Evolutionary conservation across 2,888 invertebrate species (phyloP), one percentile per base, ranked within the genome.

Genomic region (Digitonthophagus gazella): DNA sequence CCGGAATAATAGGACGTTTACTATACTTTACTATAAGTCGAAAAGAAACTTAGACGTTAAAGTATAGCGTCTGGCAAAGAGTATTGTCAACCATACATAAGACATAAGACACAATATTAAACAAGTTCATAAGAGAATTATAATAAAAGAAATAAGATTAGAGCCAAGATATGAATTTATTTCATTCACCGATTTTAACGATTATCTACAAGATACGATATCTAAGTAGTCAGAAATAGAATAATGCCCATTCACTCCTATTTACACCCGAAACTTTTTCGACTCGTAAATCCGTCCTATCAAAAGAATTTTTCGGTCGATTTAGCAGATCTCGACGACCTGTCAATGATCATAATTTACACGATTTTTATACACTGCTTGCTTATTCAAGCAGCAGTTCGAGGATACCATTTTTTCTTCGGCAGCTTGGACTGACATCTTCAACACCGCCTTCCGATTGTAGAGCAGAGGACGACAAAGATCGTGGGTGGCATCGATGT

Each of bases 361-460:
- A 15, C 65, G 16, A 64, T 63, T 72, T 73, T 72, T 73, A 72
- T 73, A 70, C 71, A 71, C 69, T 69, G 58, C 66, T 61, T 44
- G 8, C 11, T 44, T 44, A 44, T 1, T 2, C 28, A 44, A 44
- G 1, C 1, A 44, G 2, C 28, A 11, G 28, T 44, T 44, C 11
- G 28, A 44, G 28, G 28, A 44, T 11, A 11, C 11, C 28, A 11
- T 44, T 44, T 44, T 44, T 44, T 44, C 28, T 44, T 44, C 8
- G 11, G 11, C 11, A 44, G 8, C 28, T 44, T 44, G 28, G 3
- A 44, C 3, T 44, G 28, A 44, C 28, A 11, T 44, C 6, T 44
- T 44, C 11, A 44, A 44, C 28, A 44, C 28, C 28, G 28, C 28
- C 28, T 11, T 44, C 11, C 28, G 28, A 44, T 44, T 44, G 28